phyloP scores from a whole-genome alignment of 1,140 invertebrate species.

The Drosophila murphyi region DNA sequence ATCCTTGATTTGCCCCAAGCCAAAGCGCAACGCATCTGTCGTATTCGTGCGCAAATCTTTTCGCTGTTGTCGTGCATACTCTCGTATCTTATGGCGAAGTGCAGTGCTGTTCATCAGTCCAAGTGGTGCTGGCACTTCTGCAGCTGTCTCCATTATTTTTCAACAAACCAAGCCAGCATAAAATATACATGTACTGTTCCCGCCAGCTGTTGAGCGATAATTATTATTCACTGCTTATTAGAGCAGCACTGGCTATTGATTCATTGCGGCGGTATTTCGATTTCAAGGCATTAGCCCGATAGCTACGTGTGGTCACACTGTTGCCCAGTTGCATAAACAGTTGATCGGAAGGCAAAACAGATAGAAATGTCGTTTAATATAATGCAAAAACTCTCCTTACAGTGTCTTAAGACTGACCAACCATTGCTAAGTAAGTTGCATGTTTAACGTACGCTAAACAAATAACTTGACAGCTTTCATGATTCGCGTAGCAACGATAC shows the following conservation, averaged over 20 bases:
- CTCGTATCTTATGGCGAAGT: conserved; percentile 63
- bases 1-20: conserved; percentile 68
- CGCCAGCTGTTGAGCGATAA: conserved; percentile 20
- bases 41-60: conserved; percentile 47
- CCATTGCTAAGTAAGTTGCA: conserved; percentile 66
- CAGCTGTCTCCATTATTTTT: conserved; percentile 10
- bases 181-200: background rate
- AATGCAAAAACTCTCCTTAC: conserved; percentile 72
- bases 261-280: conserved; percentile 1
- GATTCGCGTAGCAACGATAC: conserved; percentile 64
- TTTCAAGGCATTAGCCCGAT: background rate
- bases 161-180: conserved; percentile 1
- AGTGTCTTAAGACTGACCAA: conserved; percentile 74
- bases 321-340: conserved; percentile 64
- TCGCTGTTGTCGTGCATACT: conserved; percentile 56
- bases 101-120: background rate
- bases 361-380: conserved; percentile 72
- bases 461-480: background rate
- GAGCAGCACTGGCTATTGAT: conserved; percentile 16
- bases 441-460: background rate
- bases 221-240: background rate
- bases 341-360: conserved; percentile 17
- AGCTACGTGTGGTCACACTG: background rate
- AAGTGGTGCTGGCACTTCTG: background rate
- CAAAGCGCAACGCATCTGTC: conserved; percentile 70